Conservation (phyloP, 2,113 vertebrate species). For the Lonchura striata region DNA sequence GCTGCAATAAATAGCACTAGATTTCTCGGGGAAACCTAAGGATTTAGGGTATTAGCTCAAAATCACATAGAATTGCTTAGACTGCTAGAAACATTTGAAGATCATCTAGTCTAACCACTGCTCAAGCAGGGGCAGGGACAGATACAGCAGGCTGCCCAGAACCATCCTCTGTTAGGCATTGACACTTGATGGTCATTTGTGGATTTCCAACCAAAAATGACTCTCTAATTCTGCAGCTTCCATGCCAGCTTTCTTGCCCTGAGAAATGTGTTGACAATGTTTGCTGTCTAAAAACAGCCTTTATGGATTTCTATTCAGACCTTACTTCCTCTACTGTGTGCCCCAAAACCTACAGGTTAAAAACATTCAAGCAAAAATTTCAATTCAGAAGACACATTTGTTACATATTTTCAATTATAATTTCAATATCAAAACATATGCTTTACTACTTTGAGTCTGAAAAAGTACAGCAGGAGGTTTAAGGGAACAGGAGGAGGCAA, state of each 20-base stretch:
- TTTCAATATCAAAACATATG: not conserved
- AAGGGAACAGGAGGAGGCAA: not conserved
- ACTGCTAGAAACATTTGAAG: not conserved
- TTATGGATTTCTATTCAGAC: not conserved
- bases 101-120: not conserved
- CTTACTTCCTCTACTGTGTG: not conserved
- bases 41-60: too few species aligned
- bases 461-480: not conserved
- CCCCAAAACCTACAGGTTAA: not conserved
- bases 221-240: not conserved
- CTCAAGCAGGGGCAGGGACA: not conserved
- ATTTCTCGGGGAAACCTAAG: too few species aligned
- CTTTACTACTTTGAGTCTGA: not conserved
- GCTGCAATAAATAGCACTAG: too few species aligned
- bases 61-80: not conserved
- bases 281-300: not conserved
- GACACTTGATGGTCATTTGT: too few species aligned
- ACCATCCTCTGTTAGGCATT: not conserved
- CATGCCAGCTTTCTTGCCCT: not conserved
- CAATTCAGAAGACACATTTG: not conserved
- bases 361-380: not conserved
- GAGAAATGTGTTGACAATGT: not conserved
- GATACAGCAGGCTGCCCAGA: not conserved
- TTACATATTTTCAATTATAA: not conserved
- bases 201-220: not conserved